Base-by-base conservation (phyloP, 2,888 invertebrate species). In the Nemotelus nigrinus region DNA sequence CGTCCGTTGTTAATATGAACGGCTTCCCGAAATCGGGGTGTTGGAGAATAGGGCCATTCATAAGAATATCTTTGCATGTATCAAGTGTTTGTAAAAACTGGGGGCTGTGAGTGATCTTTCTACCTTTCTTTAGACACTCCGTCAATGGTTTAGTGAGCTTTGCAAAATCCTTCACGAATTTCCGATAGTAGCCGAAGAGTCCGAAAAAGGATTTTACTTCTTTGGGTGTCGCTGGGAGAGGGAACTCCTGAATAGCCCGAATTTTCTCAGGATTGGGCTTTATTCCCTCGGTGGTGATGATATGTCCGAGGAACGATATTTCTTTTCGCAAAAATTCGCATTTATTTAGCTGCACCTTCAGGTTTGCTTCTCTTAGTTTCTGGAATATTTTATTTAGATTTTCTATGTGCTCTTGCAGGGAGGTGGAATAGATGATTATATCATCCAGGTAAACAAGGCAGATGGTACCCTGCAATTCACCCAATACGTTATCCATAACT, bases 401-500 rank as follows among this genome's bases (percentile, higher is more conserved):
- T 72, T 78, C 43, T 48, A 10, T 8, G 10, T 57, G 2, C 10
- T 57, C 57, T 25, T 57, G 57, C 4, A 57, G 10, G 4, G 41
- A 2, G 25, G 25, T 25, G 25, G 25, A 25, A 25, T 25, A 25
- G 25, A 25, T 25, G 25, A 25, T 25, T 25, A 82, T 81, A 76
- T 84, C 83, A 67, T 84, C 84, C 63, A 83, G 79, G 76, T 82
- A 84, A 1, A 84, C 82, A 2, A 84, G 80, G 60, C 82, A 81
- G n/a, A 76, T 77, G 78, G 81, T 81, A 53, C 80, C 78, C 3
- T 74, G 58, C 39, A 77, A n/a, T 39, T 80, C 78, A 43, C 68
- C 72, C 3, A 78, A 70, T 7, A 80, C 58, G 25, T 79, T 76
- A 6, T 76, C 72, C 71, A 78, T 79, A 6, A 77, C 72, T 57